Evolutionary conservation across 2,113 vertebrate species (phyloP).

Genomic region (Cinclus mexicanus): DNA sequence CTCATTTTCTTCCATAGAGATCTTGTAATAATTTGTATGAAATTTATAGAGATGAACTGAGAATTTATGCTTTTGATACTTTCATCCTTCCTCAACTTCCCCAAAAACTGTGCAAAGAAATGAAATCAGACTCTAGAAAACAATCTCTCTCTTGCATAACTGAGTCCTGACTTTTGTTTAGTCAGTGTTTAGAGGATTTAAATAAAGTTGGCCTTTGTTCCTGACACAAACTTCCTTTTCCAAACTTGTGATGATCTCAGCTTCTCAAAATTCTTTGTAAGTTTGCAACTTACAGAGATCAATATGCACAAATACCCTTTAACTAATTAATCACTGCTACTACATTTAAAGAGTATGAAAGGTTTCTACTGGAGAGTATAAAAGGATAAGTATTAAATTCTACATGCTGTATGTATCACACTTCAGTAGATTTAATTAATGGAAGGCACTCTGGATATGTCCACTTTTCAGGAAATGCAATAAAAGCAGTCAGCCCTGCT

Average conservation of each 20-base stretch:
- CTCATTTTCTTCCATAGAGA: neutral
- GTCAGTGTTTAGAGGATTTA: neutral
- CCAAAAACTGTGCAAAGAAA: neutral
- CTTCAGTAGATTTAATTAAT: neutral
- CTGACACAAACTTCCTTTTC: neutral
- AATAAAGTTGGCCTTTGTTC: neutral
- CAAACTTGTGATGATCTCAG: neutral
- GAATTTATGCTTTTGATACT: neutral
- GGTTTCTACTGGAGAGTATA: neutral
- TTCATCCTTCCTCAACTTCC: neutral
- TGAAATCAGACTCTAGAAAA: neutral
- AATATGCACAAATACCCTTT: neutral
- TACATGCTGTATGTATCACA: neutral
- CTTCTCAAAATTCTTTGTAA: neutral
- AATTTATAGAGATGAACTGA: neutral
- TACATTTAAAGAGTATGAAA: neutral
- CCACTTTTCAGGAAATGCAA: neutral
- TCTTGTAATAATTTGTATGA: neutral
- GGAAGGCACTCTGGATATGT: neutral
- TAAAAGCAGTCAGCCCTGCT: neutral
- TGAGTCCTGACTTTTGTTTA: neutral
- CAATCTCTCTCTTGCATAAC: neutral
- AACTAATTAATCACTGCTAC: neutral
- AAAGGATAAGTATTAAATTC: neutral
- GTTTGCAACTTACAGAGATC: neutral